Conservation (phyloP, 2,113 vertebrate genomes). For the Sminthopsis crassicaudata region DNA sequence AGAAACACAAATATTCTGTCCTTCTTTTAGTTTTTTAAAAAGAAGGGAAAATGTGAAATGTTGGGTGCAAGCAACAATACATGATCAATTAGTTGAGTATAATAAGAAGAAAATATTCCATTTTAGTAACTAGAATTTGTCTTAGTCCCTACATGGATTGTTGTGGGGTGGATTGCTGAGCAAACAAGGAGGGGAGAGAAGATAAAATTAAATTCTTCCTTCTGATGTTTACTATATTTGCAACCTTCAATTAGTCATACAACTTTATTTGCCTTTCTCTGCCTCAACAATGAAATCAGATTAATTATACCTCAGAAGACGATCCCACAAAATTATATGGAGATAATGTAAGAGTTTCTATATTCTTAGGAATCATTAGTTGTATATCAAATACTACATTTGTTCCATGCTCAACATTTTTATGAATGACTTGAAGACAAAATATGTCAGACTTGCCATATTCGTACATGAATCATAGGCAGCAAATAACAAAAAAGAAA, state of each 20-base stretch:
- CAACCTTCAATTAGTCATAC: not conserved
- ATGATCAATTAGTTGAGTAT: no score
- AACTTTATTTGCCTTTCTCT: not conserved
- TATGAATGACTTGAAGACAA: not conserved
- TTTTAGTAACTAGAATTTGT: no score
- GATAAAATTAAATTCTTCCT: not conserved
- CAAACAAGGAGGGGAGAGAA: not conserved
- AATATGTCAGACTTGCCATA: not conserved
- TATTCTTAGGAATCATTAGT: not conserved
- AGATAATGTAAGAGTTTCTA: not conserved
- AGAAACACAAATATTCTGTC: no score
- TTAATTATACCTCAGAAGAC: no score
- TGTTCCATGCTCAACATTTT: not conserved
- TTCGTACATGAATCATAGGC: not conserved
- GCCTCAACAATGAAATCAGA: no score
- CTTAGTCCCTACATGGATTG: not conserved
- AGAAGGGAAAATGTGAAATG: no score
- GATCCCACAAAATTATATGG: not conserved
- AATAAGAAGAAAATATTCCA: no score
- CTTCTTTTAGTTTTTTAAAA: no score
- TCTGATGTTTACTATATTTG: not conserved
- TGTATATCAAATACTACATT: not conserved
- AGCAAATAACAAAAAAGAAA: not conserved
- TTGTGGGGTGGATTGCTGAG: fast-evolving
- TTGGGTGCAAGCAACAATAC: no score